A percentile compares a stretch with the other conserved stretches of the same genome.
Evolutionary conservation across 1,140 invertebrate genomes (phyloP).

Genomic region (Drosophila nikananu): DNA sequence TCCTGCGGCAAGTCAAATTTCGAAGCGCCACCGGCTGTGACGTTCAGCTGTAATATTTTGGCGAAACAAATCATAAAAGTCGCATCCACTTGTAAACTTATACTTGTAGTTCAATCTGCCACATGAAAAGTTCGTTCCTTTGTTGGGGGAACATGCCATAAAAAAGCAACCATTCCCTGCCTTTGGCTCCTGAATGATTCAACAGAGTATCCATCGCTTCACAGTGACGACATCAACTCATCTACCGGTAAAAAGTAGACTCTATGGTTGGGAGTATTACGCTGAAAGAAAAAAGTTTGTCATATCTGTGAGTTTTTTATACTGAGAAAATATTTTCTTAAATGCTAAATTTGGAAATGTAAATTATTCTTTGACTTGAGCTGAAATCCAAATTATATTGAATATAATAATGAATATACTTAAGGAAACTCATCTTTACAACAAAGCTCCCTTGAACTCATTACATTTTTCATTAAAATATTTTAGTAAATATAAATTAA

Average conservation of each 20-base stretch:
- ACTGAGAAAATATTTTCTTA: background rate
- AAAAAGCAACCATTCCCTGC: constrained; percentile 31
- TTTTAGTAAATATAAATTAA: background rate
- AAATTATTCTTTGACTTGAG: too few relatives aligned
- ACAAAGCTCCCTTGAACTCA: background rate
- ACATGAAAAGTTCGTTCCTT: constrained; percentile 34
- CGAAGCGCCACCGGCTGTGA: constrained; percentile 27
- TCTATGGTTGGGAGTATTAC: background rate
- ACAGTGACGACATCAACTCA: constrained; percentile 66
- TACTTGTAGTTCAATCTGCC: constrained; percentile 42
- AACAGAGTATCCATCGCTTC: constrained; percentile 43
- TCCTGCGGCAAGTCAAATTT: constrained; percentile 2
- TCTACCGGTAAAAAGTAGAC: constrained; percentile 38
- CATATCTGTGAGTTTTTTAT: background rate
- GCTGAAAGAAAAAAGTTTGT: background rate
- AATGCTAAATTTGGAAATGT: too few relatives aligned
- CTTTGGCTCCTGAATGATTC: constrained; percentile 56
- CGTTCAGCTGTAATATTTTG: constrained; percentile 22
- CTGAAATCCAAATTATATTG: background rate
- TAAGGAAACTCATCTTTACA: too few relatives aligned
- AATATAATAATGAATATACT: too few relatives aligned
- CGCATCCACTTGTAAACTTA: constrained; percentile 28
- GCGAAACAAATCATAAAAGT: constrained; percentile 23
- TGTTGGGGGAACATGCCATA: constrained; percentile 40
- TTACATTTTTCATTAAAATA: background rate